Evolutionary conservation across 2,113 vertebrate genomes (phyloP), one percentile per base, ranked within the genome.

Genomic region (Phoxinus phoxinus): DNA sequence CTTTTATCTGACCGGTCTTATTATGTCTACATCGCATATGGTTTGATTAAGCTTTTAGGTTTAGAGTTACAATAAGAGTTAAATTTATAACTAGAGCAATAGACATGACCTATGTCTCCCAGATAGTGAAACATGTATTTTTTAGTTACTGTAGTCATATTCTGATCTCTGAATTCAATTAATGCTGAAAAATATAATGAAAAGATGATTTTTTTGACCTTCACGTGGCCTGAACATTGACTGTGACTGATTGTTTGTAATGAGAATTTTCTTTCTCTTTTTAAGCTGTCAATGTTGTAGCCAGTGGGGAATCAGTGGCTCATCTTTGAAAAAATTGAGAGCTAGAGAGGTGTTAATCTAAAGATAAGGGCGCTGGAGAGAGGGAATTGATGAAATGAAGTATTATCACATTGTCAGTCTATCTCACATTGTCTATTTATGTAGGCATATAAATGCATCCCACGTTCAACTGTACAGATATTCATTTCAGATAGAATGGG

Each of bases 371-470:
- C 7, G 77, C 15, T 27, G 35, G 37, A 63, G 35, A 13, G 23
- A 44, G 56, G 32, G 56, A 63, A 81, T 81, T 63, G 78, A 65
- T 37, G 58, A 81, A 81, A 63, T 81, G n/a, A 81, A 81, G 12
- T 79, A 78, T 79, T 61, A 81, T 81, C 78, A 63, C 37, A 46
- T 65, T 81, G 78, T 81, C 78, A 81, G 17, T 81, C 58, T 25
- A 41, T 41, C 56, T 41, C 35, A 4, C 32, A 25, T 41, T 79
- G 32, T 61, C 76, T 61, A 41, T 59, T 59, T 41, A 61, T 27
- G 35, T 44, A 25, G 56, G 56, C 56, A 17, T 80, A 63, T 46
- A 63, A 59, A 80, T 80, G 37, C 77, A 61, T 27, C 58, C 58
- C 77, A 80, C 17, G 78, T 65, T 63, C 58, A 63, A n/a, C 37